Evolutionary conservation across 2,797 vertebrate genomes (phyloP), one percentile per base, ranked within the genome.

Genomic region (Glyptemys insculpta): DNA sequence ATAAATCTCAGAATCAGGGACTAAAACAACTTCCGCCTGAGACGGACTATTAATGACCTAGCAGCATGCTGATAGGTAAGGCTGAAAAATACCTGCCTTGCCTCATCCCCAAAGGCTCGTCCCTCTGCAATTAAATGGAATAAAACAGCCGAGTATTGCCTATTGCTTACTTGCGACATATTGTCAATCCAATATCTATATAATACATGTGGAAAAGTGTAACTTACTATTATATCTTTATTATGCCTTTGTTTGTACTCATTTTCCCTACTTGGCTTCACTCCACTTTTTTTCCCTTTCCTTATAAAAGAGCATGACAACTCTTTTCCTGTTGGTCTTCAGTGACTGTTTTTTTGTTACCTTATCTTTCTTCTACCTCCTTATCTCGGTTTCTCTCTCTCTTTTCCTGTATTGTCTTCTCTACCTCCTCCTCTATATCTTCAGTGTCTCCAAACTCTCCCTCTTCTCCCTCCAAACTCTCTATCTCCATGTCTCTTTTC

Each of bases 111-210:
- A 81, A 54, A 87, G 83, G 37, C 19, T 93, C 86, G 59, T 27
- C 49, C 18, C 56, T 72, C 90, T 79, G 68, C 86, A 90, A 96
- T 94, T 95, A 90, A 94, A 93, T 92, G 85, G 84, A 96, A 96
- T 89, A 96, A 95, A 93, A 97, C 85, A 96, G 86, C 85, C 95
- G 91, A 84, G 79, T 49, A 81, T 62, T 88, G 86, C 82, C 93
- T 88, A 87, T 44, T 95, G 93, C 52, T 87, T 95, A 94, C 92
- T 92, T 87, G 91, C 41, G 92, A 79, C 65, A 87, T 81, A n/a
- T 52, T 96, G 92, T 94, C 91, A 89, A 54, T 79, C 76, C 79
- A 76, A 86, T 8, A 0, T 81, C 82, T 87, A 25, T n/a, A 41
- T 15, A 87, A 90, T 52, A 87, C 83, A 44, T 83, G 78, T 23